Percentiles rank a stretch among this genome's conserved stretches.
Evolutionary conservation across 2,888 invertebrate species (phyloP).

Genomic region (Prenolepis imparis): DNA sequence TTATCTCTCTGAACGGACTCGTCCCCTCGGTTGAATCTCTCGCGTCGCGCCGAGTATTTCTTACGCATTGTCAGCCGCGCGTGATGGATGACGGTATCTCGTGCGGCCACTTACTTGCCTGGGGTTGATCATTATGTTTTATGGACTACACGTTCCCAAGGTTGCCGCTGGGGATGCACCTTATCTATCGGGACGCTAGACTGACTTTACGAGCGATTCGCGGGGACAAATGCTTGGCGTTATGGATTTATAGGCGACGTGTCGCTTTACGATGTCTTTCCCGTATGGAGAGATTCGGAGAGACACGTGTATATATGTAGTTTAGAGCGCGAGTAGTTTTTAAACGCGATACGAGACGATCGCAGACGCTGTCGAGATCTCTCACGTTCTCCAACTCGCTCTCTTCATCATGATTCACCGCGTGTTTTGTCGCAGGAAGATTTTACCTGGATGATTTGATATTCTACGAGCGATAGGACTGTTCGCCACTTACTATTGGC

Average conservation of each 20-base stretch:
- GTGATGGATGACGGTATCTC: slow-evolving; percentile 43
- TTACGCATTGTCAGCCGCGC: slow-evolving; percentile 46
- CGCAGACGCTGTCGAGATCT: not conserved
- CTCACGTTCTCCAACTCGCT: not conserved
- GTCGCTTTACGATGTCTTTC: not conserved
- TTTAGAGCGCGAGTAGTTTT: not conserved
- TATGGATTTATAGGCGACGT: slow-evolving; percentile 39
- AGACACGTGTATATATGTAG: not conserved
- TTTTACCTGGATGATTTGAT: slow-evolving; percentile 22
- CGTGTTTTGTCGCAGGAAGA: not conserved
- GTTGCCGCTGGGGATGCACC: slow-evolving; percentile 35
- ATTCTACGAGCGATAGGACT: slow-evolving; percentile 27
- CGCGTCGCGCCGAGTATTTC: slow-evolving; percentile 47
- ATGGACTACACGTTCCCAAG: not conserved
- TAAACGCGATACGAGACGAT: not conserved
- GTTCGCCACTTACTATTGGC: slow-evolving; percentile 8
- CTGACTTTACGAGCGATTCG: slow-evolving; percentile 30
- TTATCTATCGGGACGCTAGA: slow-evolving; percentile 22
- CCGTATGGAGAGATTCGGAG: not conserved
- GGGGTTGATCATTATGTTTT: slow-evolving; percentile 40
- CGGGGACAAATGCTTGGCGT: slow-evolving; percentile 13
- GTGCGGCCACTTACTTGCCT: not conserved
- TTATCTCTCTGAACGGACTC: slow-evolving; percentile 36
- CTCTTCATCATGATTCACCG: not conserved
- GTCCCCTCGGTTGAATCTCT: slow-evolving; percentile 37